Conservation (phyloP, 2,888 invertebrate genomes). For the Oscheius myriophilus region DNA sequence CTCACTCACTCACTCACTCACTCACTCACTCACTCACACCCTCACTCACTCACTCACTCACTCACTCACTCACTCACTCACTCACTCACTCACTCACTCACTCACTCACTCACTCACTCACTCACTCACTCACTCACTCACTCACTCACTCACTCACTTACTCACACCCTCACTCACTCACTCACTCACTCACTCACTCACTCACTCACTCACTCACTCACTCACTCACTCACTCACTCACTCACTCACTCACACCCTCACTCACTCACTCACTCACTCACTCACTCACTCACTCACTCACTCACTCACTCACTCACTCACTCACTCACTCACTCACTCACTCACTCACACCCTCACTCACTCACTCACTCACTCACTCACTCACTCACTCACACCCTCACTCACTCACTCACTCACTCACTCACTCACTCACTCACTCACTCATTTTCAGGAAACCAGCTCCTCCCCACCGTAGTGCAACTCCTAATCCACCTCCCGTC, state of each 20-base stretch:
- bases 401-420: background rate
- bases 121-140: background rate
- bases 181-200: background rate
- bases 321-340: background rate
- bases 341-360: background rate
- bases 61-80: background rate
- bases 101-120: background rate
- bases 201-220: background rate
- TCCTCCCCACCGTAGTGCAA: constrained; percentile 85
- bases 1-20: background rate
- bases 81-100: background rate
- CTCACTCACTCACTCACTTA: background rate
- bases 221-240: background rate
- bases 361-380: background rate
- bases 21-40: background rate
- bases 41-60: background rate
- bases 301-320: background rate
- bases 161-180: background rate
- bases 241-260: background rate
- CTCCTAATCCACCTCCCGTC: constrained; percentile 86
- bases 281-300: background rate
- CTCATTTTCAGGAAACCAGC: constrained; percentile 77
- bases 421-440: background rate
- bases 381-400: background rate
- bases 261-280: background rate